These are phyloP conservation scores for Tillus elongatus DNA, from an alignment of 2,888 invertebrate genomes.

Conservation along the genomic window DNA sequence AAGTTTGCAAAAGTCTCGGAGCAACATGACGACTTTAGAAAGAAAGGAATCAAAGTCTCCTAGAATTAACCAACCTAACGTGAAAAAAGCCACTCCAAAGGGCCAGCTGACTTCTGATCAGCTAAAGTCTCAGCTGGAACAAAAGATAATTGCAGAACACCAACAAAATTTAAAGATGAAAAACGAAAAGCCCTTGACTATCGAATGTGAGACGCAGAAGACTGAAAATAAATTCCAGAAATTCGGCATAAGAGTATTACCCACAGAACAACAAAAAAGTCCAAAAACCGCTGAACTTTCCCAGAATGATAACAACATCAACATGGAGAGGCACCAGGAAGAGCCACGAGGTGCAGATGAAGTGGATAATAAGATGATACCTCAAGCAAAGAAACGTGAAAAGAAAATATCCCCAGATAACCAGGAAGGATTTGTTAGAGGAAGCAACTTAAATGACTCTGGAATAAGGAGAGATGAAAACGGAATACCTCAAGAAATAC, in stretches of 20 bases:
- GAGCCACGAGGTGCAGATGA: constrained; percentile 39
- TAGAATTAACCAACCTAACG: constrained; percentile 22
- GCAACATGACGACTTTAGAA: constrained; percentile 37
- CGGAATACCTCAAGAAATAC: constrained; percentile 61
- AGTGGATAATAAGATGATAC: constrained; percentile 41
- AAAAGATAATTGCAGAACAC: constrained; percentile 29
- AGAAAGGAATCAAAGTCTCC: constrained; percentile 33
- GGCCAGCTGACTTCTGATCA: constrained; percentile 29
- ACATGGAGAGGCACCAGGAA: constrained; percentile 17
- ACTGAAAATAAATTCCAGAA: constrained; percentile 52
- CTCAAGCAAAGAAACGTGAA: constrained; percentile 45
- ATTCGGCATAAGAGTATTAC: constrained; percentile 60
- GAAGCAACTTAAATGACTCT: constrained; percentile 46
- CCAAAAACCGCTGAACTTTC: constrained; percentile 37
- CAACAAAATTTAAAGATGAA: constrained; percentile 29
- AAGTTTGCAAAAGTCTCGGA: constrained; percentile 36
- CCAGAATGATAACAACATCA: constrained; percentile 38
- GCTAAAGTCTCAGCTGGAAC: constrained; percentile 33
- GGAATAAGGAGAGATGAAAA: constrained; percentile 52
- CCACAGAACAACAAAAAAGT: constrained; percentile 35
- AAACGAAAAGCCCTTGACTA: constrained; percentile 23
- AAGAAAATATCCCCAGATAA: constrained; percentile 38
- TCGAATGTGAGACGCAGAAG: constrained; percentile 48
- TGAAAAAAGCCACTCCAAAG: constrained; percentile 21
- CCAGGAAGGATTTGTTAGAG: constrained; percentile 34